Conservation (phyloP, 2,888 invertebrate species). For the Habrosyne pyritoides region DNA sequence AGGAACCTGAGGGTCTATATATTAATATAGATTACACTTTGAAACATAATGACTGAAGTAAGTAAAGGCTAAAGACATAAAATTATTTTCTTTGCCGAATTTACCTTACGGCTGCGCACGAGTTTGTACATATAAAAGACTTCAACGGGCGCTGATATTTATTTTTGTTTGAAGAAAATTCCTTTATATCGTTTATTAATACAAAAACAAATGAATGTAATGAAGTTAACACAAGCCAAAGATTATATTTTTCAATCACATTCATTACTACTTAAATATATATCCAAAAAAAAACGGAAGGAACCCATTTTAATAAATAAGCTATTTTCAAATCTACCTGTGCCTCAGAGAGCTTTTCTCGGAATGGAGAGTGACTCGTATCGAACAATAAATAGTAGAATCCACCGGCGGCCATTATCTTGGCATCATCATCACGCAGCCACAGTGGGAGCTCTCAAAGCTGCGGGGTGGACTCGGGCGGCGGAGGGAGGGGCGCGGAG, state of each 20-base stretch:
- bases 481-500: slow-evolving; percentile 63
- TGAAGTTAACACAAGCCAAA: too few species aligned
- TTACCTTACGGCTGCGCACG: not conserved
- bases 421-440: slow-evolving; percentile 77
- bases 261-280: not conserved
- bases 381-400: slow-evolving; percentile 80
- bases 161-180: too few species aligned
- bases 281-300: not conserved
- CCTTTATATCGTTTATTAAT: too few species aligned
- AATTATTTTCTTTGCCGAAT: not conserved
- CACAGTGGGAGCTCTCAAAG: slow-evolving; percentile 75
- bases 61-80: too few species aligned
- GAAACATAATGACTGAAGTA: not conserved
- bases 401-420: slow-evolving; percentile 80
- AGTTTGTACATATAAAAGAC: not conserved
- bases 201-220: too few species aligned
- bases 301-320: not conserved
- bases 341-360: slow-evolving; percentile 50
- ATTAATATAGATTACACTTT: not conserved
- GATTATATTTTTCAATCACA: too few species aligned
- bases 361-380: slow-evolving; percentile 64
- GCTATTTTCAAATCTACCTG: slow-evolving; percentile 34
- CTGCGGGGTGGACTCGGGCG: slow-evolving; percentile 60
- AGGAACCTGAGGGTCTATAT: too few species aligned
- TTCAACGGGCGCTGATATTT: not conserved